Evolutionary conservation across 2,888 invertebrate genomes (phyloP), one percentile per base, ranked within the genome.

Genomic region (Eubasilissa splendida): DNA sequence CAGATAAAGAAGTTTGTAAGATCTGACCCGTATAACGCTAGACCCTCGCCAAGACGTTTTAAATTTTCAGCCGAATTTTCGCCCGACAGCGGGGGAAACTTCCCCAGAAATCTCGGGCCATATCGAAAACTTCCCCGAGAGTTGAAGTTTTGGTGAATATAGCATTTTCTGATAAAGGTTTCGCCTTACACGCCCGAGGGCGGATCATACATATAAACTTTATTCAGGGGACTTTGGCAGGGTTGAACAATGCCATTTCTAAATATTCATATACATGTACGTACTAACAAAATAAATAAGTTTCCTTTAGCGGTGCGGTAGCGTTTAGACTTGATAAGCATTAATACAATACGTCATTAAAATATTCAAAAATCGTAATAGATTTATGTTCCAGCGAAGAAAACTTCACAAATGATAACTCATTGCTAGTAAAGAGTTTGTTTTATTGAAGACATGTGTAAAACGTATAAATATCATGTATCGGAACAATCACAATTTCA

Each of bases 21-120:
- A 68, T 68, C 33, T 68, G 68, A 68, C 52, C 68, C 68, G 52
- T 50, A 8, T 50, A 68, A 68, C 33, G 68, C 50, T 50, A n/a
- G 54, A 79, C 75, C 56, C 66, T n/a, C 75, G 42, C 7, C 75
- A 66, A 53, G 65, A 53, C 53, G 66, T 75, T 79, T 79, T 75
- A 56, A 74, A 79, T 66, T 79, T 79, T 74, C 65, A 74, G 74
- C 66, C 56, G 65, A 79, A 66, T 79, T 77, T 63, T 79, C 50
- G 53, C 66, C 54, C 42, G 50, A 14, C 68, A 68, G 50, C 9
- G 68, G 14, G 42, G 12, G 4, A 68, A 66, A 65, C 75, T 80
- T 52, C 52, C 42, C 42, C 10, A 54, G 63, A 76, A 80, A 80
- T 80, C 80, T 65, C 68, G 31, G 70, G 63, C 79, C 58, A 76